These are phyloP conservation scores for Bubo blakistoni DNA, from an alignment of 2,113 vertebrate species.

Conservation along the genomic window DNA sequence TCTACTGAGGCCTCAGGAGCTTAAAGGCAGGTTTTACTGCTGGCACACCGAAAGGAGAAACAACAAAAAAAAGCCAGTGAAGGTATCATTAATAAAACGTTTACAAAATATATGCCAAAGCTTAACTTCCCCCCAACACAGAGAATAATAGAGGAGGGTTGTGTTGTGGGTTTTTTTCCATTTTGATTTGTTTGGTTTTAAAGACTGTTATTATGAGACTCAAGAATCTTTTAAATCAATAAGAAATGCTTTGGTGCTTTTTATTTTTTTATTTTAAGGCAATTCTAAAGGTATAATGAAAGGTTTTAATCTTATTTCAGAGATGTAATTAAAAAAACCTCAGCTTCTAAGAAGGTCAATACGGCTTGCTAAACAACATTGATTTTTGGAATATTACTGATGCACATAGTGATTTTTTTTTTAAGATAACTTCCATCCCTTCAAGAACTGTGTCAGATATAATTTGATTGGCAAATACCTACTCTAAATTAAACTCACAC, in stretches of 20 bases:
- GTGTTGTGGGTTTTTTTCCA: background rate
- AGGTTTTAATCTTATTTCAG: conserved; percentile 41
- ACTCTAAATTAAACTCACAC: background rate
- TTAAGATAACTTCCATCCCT: background rate
- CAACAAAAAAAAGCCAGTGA: background rate
- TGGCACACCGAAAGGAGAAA: background rate
- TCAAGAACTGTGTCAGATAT: background rate
- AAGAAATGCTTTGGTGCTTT: background rate
- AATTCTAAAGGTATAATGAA: conserved; percentile 23
- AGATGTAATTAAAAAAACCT: conserved; percentile 46
- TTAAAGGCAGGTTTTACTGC: background rate
- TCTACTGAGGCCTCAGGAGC: background rate
- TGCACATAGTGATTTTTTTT: background rate
- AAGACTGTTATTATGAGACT: background rate
- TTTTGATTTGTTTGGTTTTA: background rate
- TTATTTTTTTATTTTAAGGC: conserved; percentile 31
- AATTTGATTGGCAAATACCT: conserved; percentile 17
- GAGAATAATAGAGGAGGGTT: background rate
- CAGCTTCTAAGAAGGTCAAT: conserved; percentile 50
- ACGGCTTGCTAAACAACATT: conserved; percentile 22
- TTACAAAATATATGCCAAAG: background rate
- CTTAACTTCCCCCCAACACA: background rate
- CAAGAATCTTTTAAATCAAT: background rate
- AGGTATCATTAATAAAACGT: background rate
- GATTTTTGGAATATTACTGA: conserved; percentile 59